Evolutionary conservation across 23 tunicate species (phyloP).

Genomic region (Phallusia fumigata): DNA sequence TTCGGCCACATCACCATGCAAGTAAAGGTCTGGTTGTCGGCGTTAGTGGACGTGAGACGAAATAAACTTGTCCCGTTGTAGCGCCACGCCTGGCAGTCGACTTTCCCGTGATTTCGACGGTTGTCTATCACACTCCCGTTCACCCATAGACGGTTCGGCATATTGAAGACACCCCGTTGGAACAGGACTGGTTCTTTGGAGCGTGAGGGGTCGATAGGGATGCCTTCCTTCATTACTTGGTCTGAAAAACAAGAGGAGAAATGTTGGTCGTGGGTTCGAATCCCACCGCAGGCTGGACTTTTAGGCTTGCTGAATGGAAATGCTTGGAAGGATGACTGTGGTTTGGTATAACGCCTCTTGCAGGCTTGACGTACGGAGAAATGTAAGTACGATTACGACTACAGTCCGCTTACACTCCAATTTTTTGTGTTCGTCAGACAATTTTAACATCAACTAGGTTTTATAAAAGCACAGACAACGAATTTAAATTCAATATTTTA

Average conservation of each 20-base stretch:
- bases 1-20: slow-evolving; percentile 48
- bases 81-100: slow-evolving; percentile 17
- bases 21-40: slow-evolving; percentile 40
- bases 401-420: no score
- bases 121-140: slow-evolving; percentile 30
- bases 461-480: no score
- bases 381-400: no score
- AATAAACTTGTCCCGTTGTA: slow-evolving; percentile 28
- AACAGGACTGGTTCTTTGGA: slow-evolving; percentile 27
- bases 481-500: no score
- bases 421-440: no score
- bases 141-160: slow-evolving; percentile 3
- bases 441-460: no score
- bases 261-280: no score
- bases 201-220: background rate
- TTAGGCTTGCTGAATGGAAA: no score
- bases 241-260: slow-evolving; percentile 10
- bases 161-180: slow-evolving; percentile 35
- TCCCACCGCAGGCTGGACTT: no score
- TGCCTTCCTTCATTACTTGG: slow-evolving; percentile 17
- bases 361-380: no score
- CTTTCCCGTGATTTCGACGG: background rate
- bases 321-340: no score
- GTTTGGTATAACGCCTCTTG: no score
- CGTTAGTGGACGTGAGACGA: slow-evolving; percentile 5